A percentile compares a stretch with the other conserved stretches of the same genome.
These are phyloP conservation scores for Montipora capitata DNA, from an alignment of 92 coral and sea anemone genomes.

Conservation along the genomic window DNA sequence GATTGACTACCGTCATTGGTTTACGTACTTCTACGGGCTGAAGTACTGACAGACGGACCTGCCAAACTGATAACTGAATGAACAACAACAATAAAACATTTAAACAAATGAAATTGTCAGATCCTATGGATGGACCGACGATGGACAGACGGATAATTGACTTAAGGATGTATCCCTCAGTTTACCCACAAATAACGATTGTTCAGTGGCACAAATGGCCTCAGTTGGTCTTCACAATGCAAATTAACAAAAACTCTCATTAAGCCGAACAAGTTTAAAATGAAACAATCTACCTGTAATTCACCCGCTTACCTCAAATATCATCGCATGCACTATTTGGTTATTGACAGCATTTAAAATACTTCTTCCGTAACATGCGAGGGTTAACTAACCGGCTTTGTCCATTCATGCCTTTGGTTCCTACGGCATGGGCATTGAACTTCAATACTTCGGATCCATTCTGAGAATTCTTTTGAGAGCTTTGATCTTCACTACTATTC, in stretches of 20 bases:
- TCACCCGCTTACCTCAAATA: not conserved
- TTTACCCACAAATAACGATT: too few species aligned
- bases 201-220: too few species aligned
- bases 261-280: not conserved
- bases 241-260: not conserved
- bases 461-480: conserved; percentile 1
- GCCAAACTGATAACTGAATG: too few species aligned
- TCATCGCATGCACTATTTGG: not conserved
- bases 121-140: not conserved
- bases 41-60: too few species aligned
- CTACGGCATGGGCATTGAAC: not conserved
- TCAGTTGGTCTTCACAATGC: not conserved
- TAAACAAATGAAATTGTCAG: too few species aligned
- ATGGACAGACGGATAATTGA: not conserved
- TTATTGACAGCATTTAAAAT: conserved; percentile 6
- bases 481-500: not conserved
- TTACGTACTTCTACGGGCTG: too few species aligned
- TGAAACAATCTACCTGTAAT: not conserved
- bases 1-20: too few species aligned
- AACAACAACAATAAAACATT: too few species aligned
- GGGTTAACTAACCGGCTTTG: conserved; percentile 30
- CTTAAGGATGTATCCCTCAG: too few species aligned
- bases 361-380: conserved; percentile 11
- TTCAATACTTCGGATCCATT: conserved; percentile 19
- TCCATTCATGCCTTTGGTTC: conserved; percentile 15